Evolutionary conservation across 2,113 vertebrate species (phyloP), one percentile per base, ranked within the genome.

Genomic region (Corythaeola cristata): DNA sequence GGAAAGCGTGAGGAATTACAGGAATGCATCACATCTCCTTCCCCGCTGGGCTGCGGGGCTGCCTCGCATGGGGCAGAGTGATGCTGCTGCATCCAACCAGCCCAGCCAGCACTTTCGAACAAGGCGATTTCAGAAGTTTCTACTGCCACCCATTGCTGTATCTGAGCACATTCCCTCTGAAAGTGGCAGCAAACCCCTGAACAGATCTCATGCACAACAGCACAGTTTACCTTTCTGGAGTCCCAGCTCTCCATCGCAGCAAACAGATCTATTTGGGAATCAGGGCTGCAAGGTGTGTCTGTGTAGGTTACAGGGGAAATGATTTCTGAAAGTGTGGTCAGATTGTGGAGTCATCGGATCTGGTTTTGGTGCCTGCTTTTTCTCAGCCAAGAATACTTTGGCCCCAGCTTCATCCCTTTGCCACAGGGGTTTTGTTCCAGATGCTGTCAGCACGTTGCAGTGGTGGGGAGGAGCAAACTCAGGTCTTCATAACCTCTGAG

Each of bases 141-240:
- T 79, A 75, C 94, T 88, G 89, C 95, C 95, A 95, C 87, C 93
- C 95, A 72, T 87, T 60, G 93, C 62, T 82, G 14, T 2, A 15
- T 30, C 73, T 17, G 44, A 89, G 93, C 73, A 91, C 58, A 15
- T 63, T 37, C 50, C 8, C 71, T 41, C 53, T 8, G 4, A 59
- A 60, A 80, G 62, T 3, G 11, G 26, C 0, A 47, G 79, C 27
- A 49, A 92, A 30, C 21, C 50, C 45, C 87, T 58, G 69, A 72
- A 39, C 26, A 50, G 81, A 64, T 67, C 71, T 94, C 6, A 24
- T 68, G 71, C 0, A 0, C 73, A 60, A 3, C 9, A 89, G 52
- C 62, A n/a, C 12, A 5, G 41, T 60, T 82, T 89, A 66, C 45
- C 56, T 85, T 89, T 50, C 88, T 63, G 47, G 50, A 71, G 28